Conservation (phyloP, 2,113 vertebrate species). For the Panthera uncia region DNA sequence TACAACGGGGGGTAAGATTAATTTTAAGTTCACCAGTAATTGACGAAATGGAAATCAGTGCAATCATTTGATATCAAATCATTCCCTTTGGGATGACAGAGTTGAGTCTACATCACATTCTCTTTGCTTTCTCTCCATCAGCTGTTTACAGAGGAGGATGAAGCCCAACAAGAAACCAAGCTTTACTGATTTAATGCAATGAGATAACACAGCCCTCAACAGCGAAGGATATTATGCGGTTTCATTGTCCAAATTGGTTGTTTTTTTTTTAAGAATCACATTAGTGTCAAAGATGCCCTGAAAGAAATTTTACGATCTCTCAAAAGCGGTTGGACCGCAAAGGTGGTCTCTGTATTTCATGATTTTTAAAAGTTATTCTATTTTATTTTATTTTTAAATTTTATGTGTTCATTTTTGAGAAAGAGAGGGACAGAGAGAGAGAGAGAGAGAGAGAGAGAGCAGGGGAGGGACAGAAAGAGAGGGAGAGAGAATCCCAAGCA, state of each 20-base stretch:
- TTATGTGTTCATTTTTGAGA: too few relatives aligned
- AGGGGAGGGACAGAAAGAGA: too few relatives aligned
- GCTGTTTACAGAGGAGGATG: neutral
- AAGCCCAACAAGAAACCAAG: neutral
- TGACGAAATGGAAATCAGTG: neutral
- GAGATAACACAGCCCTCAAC: neutral
- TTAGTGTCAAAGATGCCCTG: neutral
- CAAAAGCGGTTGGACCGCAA: neutral
- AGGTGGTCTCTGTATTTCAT: neutral
- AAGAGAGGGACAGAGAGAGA: too few relatives aligned
- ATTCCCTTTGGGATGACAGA: too few relatives aligned
- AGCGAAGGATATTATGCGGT: too few relatives aligned
- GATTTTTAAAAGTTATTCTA: too few relatives aligned
- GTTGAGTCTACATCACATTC: neutral
- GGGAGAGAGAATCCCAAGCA: too few relatives aligned
- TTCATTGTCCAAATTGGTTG: rapidly evolving
- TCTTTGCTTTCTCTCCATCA: neutral
- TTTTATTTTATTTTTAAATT: too few relatives aligned
- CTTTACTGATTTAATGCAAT: neutral
- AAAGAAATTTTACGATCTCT: neutral
- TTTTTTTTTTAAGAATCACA: neutral
- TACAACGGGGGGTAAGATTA: neutral
- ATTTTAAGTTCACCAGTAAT: neutral
- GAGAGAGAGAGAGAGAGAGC: too few relatives aligned
- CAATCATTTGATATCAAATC: neutral